Evolutionary conservation across 2,888 invertebrate genomes (phyloP), one percentile per base, ranked within the genome.

Genomic region (Plebejus melissa): DNA sequence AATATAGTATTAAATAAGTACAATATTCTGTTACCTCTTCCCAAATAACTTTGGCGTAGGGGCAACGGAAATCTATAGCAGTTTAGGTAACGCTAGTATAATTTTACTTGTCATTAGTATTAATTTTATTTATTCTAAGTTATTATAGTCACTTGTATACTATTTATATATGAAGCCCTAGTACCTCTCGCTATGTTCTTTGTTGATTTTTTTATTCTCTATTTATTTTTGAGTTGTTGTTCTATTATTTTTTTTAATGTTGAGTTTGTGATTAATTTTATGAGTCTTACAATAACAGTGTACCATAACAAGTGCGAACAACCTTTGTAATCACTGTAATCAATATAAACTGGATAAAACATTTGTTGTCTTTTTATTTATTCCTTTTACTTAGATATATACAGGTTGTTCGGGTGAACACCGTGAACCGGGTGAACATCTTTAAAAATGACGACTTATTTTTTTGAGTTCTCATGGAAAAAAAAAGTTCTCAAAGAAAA

Each of bases 91-190:
- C 91, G 92, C 88, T 93, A 93, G 93, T 84, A 83, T 91, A 90
- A 86, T 88, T 90, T 91, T 91, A 93, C 93, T 93, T 92, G 93
- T 93, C 93, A 93, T 92, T 93, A 93, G 93, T 89, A 87, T 90
- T 93, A 93, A 88, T 90, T 89, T 88, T 91, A 92, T 93, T 93
- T 91, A 91, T 93, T 91, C 83, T 91, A 88, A 89, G 90, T 82
- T 83, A 80, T 85, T 85, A 83, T 91, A 90, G 89, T 91, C 87
- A 77, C 77, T 76, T 77, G 83, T 85, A 84, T 89, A 88, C 87
- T 89, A 88, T 88, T 87, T 83, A 88, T 80, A 86, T 86, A 90
- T 86, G 88, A 90, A 91, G 92, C 93, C 92, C 91, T 88, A 93
- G 91, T 93, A 93, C 93, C 93, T 93, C 91, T 87, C 54, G 54